Base-by-base conservation (phyloP, 2,888 invertebrate genomes). In the Anoplius nigerrimus region DNA sequence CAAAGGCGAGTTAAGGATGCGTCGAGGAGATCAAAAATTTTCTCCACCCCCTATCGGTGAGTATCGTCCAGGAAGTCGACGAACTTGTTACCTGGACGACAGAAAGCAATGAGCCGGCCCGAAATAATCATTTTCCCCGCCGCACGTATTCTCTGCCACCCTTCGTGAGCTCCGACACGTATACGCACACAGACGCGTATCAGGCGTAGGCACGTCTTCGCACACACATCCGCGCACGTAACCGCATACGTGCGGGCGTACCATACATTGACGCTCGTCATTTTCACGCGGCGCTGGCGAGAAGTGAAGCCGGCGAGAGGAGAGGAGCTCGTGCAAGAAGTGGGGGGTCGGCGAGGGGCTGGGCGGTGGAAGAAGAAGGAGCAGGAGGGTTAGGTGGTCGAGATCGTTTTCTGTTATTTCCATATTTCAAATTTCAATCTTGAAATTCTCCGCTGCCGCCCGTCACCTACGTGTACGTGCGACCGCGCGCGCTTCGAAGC, bases 401-500 rank as follows among this genome's bases (percentile, higher is more conserved):
- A 52, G 63, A 76, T 79, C 73, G 77, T 76, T 81, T 77, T 63
- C 75, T 67, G 65, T 77, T 80, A 78, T 77, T 80, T 79, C 77
- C 76, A 81, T 81, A 83, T 81, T 82, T 82, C 82, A 82, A 80
- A 71, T 82, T 83, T 82, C 83, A 79, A 81, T 82, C 78, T 76
- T 71, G 71, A 79, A 81, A 78, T 80, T 78, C 73, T 63, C 66
- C 60, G 62, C 61, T 65, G 64, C 66, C 72, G 66, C 55, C 65
- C n/a, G 20, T 53, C 24, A n/a, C 48, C n/a, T 24, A 20, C 60
- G 60, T 63, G 34, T 63, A 27, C 54, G 24, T 52, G 18, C 42
- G 42, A 15, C 63, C 34, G n/a, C 42, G 24, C 15, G 22, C 24
- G 1, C 15, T 5, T 53, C 20, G 11, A 18, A 4, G 21, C 21